Conservation (phyloP, 2,113 vertebrate species). For the Athene cunicularia region DNA sequence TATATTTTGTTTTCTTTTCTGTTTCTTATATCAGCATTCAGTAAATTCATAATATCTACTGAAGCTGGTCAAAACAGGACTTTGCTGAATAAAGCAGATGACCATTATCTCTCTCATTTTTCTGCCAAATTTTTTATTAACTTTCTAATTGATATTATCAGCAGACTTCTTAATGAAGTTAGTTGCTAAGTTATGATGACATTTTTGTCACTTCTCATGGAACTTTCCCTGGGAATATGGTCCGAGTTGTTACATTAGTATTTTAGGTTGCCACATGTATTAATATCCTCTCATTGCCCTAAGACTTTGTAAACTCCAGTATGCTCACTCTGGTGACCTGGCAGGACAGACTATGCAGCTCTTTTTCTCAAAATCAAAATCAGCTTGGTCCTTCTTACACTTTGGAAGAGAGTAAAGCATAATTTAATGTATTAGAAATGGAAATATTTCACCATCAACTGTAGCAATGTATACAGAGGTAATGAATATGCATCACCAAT, state of each 20-base stretch:
- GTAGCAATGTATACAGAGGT: background rate
- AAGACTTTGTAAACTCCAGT: background rate
- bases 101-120: background rate
- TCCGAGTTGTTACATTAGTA: background rate
- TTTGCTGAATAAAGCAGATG: background rate
- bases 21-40: background rate
- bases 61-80: background rate
- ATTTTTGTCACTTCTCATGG: background rate
- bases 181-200: background rate
- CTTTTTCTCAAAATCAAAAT: background rate
- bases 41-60: background rate
- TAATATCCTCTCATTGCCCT: background rate
- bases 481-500: background rate
- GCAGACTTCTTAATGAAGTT: background rate
- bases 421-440: background rate
- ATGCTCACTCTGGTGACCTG: background rate
- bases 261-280: background rate
- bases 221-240: background rate
- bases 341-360: background rate
- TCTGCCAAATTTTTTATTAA: background rate
- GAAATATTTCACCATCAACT: background rate
- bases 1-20: background rate
- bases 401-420: background rate
- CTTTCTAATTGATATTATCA: background rate
- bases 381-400: background rate